A percentile compares a stretch with the other conserved stretches of the same genome.
Conservation (phyloP, 2,888 invertebrate genomes). For the Asteroscopus sphinx region DNA sequence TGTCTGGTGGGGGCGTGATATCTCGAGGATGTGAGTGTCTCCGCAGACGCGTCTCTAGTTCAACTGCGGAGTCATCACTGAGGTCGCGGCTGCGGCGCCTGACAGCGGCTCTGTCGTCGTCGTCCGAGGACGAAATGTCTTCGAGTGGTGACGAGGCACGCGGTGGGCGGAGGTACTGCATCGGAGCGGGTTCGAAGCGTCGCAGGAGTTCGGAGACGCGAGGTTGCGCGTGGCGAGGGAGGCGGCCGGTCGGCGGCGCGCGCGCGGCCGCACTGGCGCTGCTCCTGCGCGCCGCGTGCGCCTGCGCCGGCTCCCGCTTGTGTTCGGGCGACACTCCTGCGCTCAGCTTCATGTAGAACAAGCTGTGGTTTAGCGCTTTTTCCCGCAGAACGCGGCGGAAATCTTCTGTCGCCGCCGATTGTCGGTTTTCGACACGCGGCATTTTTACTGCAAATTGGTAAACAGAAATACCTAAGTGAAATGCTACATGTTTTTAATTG, state of each 20-base stretch:
- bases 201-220: slow-evolving; percentile 83
- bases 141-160: slow-evolving; percentile 80
- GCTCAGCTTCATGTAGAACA: slow-evolving; percentile 86
- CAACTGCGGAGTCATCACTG: slow-evolving; percentile 89
- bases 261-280: slow-evolving; percentile 78
- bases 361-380: slow-evolving; percentile 86
- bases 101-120: slow-evolving; percentile 85
- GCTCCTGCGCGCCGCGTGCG: slow-evolving; percentile 61
- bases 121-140: slow-evolving; percentile 85
- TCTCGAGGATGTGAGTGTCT: slow-evolving; percentile 83
- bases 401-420: slow-evolving; percentile 79
- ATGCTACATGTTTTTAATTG: not conserved
- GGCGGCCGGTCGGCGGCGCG: slow-evolving; percentile 80
- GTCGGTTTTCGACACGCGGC: slow-evolving; percentile 78
- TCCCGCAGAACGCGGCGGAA: slow-evolving; percentile 86
- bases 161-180: slow-evolving; percentile 86
- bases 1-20: slow-evolving; percentile 80
- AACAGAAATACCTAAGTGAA: not conserved
- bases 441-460: slow-evolving; percentile 63
- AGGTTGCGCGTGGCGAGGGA: slow-evolving; percentile 78
- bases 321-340: slow-evolving; percentile 72
- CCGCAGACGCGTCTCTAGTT: slow-evolving; percentile 84
- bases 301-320: slow-evolving; percentile 61
- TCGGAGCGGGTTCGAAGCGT: slow-evolving; percentile 83
- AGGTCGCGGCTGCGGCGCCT: slow-evolving; percentile 84